A percentile compares a stretch with the other conserved stretches of the same genome.
Conservation (phyloP, 2,888 invertebrate genomes). For the Leptothorax acervorum region DNA sequence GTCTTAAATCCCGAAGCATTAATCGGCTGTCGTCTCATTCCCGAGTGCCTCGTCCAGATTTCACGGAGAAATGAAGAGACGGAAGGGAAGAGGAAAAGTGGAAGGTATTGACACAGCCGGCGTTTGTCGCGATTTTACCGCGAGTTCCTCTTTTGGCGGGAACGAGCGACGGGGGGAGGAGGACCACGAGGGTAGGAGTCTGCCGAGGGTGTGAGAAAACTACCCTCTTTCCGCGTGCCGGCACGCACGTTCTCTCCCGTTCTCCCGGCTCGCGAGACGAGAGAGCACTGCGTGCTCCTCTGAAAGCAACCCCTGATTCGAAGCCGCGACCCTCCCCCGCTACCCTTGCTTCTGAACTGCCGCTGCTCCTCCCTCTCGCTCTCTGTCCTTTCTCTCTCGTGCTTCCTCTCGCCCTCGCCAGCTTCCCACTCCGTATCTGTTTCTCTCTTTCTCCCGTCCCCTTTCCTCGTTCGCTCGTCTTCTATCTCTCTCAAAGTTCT, state of each 20-base stretch:
- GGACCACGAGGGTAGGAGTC: background rate
- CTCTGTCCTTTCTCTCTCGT: conserved; percentile 27
- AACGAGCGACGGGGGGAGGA: background rate
- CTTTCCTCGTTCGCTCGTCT: background rate
- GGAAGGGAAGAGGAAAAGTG: background rate
- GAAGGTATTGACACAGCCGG: background rate
- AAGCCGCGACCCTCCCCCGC: conserved; percentile 69
- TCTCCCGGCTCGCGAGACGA: conserved; percentile 79
- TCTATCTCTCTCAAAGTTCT: background rate
- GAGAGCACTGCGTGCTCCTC: conserved; percentile 80
- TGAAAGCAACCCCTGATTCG: conserved; percentile 79
- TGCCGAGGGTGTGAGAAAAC: background rate
- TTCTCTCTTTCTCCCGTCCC: conserved; percentile 23
- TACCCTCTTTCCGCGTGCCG: background rate
- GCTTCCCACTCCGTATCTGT: conserved; percentile 13
- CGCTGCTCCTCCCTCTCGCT: conserved; percentile 45
- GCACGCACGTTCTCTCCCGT: conserved; percentile 62
- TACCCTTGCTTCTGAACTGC: conserved; percentile 54
- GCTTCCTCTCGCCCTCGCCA: conserved; percentile 18
- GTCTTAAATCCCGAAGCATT: conserved; percentile 55
- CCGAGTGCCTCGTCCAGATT: conserved; percentile 46
- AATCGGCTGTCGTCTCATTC: conserved; percentile 58
- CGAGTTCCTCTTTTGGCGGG: conserved; percentile 26
- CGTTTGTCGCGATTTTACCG: background rate
- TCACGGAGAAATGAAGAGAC: background rate